Evolutionary conservation across 2,888 invertebrate species (phyloP).

Genomic region (Cremastobaeus sp.): DNA sequence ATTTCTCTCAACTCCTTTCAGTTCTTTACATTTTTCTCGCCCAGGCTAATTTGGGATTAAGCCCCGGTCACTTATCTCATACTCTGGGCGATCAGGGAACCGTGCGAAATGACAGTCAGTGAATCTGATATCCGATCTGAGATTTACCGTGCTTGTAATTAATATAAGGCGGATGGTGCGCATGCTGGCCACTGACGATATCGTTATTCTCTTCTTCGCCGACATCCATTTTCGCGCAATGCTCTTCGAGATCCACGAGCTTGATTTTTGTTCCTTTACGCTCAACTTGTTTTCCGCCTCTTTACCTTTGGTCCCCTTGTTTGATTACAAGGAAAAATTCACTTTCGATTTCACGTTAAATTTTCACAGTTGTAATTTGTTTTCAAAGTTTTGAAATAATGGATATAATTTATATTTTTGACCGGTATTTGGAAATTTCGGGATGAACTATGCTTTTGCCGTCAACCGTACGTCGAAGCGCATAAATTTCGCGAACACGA

Average conservation of each 20-base stretch:
- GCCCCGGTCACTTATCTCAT: too few species aligned
- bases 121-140: slow-evolving; percentile 11
- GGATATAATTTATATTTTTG: too few species aligned
- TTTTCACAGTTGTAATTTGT: too few species aligned
- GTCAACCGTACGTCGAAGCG: slow-evolving; percentile 14
- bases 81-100: too few species aligned
- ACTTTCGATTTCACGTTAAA: too few species aligned
- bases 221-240: slow-evolving; percentile 68
- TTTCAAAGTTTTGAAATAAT: too few species aligned
- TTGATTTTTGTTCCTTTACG: too few species aligned
- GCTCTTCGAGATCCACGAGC: slow-evolving; percentile 61
- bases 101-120: neutral
- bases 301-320: neutral
- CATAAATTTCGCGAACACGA: slow-evolving; percentile 16
- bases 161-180: slow-evolving; percentile 67
- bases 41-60: too few species aligned
- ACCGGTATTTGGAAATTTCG: neutral
- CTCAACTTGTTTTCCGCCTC: slow-evolving; percentile 27
- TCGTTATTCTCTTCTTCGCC: slow-evolving; percentile 68
- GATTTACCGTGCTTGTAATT: slow-evolving; percentile 67
- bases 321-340: neutral
- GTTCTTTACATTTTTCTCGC: too few species aligned
- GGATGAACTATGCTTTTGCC: neutral
- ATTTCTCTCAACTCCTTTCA: too few species aligned
- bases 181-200: slow-evolving; percentile 64